Evolutionary conservation across 2,797 vertebrate species (phyloP), one percentile per base, ranked within the genome.

Genomic region (Melanotaenia pygmaea): DNA sequence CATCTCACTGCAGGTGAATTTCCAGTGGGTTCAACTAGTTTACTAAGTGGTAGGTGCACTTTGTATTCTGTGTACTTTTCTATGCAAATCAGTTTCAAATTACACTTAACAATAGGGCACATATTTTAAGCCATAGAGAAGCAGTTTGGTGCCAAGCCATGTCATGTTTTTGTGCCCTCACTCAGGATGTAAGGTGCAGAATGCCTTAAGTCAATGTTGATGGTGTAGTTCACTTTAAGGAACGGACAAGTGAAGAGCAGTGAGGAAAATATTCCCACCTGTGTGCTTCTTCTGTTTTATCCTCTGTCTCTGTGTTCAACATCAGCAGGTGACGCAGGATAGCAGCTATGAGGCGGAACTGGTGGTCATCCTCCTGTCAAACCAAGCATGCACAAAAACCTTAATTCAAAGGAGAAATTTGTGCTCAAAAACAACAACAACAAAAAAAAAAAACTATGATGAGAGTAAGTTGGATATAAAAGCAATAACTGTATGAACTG

Each of bases 221-320:
- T 1, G 0, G 30, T 60, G 20, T 1, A 30, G 16, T 24, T 58
- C 1, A 59, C 3, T 26, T 5, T 56, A 60, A 56, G 5, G 59
- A 13, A 50, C 30, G 11, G 28, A 58, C 18, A 45, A 11, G 59
- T 28, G 35, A 68, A 37, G 22, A 45, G 26, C 24, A 65, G 16
- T 18, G 22, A 67, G 40, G 24, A 59, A 26, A 47, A 38, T 47
- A 63, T 74, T 92, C 96, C 66, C 84, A 99, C 98, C 98, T 99
- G 95, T 99, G 98, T 65, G 95, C 93, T 88, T 99, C 98, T 87
- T 99, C 98, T 0, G 97, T 99, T 94, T 98, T 99, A 61, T 98
- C 97, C 91, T 97, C 97, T 1, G 94, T 95, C 81, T 97, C 96
- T 54, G 96, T 96, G 90, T 79, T 94, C 45, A 96, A 93, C 95